Evolutionary conservation across 2,113 vertebrate species (phyloP), one percentile per base, ranked within the genome.

Genomic region (Tetrax tetrax): DNA sequence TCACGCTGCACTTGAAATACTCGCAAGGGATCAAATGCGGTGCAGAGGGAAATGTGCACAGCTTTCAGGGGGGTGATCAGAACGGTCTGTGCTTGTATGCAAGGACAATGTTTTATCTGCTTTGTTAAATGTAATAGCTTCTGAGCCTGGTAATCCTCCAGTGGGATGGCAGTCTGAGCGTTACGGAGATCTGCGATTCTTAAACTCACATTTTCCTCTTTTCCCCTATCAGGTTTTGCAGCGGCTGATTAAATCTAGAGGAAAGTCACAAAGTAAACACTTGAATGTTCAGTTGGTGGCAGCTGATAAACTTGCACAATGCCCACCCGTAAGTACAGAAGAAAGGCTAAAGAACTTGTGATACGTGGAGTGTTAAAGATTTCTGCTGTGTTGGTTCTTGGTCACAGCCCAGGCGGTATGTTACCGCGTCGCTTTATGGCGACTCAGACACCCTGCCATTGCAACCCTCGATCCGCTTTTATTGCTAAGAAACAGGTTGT

Each of bases 241-340:
- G 96, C 97, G 99, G 56, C 98, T 99, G 96, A 99, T 99, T 97
- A 99, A 99, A 97, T 99, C 99, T 33, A 98, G 99, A 97, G 99
- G 99, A 70, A 99, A 99, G 87, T 99, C 99, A 63, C 99, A 99
- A 94, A 99, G 99, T 96, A 99, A 99, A 98, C 99, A 99, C 98
- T 98, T 99, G 97, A 99, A 99, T 15, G 99, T 99, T 81, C 99
- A 99, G 97, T 98, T 99, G 94, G 99, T 99, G 94, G 99, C 99
- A 75, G 99, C 99, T 17, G 99, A 99, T 94, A 99, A 99, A 98
- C 98, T 99, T 28, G 98, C 99, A 50, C 99, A 99, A 65, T 99
- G 99, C 90, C 99, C 99, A 20, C 99, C 99, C 45, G 99, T 99
- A 98, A 98, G 99, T 99, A 96, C 57, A 57, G 66, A 48, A 63